These are phyloP conservation scores for Rhynchonema sp. DNA, from an alignment of 2,888 invertebrate species.

Conservation along the genomic window DNA sequence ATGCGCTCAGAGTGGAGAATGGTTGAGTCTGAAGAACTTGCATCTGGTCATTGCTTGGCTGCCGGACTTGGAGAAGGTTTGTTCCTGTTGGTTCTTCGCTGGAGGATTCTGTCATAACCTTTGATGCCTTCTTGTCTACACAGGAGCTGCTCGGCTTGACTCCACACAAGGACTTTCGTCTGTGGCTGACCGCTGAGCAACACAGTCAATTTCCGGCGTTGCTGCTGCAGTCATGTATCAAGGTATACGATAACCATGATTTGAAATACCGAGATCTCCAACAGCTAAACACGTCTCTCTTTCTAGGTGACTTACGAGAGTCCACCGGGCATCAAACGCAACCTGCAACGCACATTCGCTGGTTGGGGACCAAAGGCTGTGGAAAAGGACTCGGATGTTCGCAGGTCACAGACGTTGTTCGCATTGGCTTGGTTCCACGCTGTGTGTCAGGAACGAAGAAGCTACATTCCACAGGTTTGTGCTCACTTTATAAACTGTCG, in stretches of 20 bases:
- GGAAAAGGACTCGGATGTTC: slow-evolving; percentile 19
- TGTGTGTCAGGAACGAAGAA: slow-evolving; percentile 62
- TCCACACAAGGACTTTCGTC: slow-evolving; percentile 41
- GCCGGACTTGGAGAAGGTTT: slow-evolving; percentile 43
- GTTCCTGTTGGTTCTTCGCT: slow-evolving; percentile 5
- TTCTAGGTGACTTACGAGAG: slow-evolving; percentile 31
- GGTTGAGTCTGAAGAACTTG: slow-evolving; percentile 60
- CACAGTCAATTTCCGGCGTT: slow-evolving; percentile 53
- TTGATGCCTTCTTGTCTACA: slow-evolving; percentile 8
- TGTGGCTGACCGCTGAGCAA: slow-evolving; percentile 72
- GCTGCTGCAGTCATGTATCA: slow-evolving; percentile 54
- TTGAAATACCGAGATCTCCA: background rate
- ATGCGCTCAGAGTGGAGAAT: slow-evolving; percentile 45
- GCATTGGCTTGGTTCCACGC: slow-evolving; percentile 71
- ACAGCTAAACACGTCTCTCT: background rate
- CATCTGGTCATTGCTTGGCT: slow-evolving; percentile 55
- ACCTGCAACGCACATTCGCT: slow-evolving; percentile 36
- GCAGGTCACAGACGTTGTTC: slow-evolving; percentile 41
- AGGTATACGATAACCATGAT: slow-evolving; percentile 23
- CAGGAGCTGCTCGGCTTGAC: slow-evolving; percentile 39
- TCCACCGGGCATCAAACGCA: slow-evolving; percentile 64
- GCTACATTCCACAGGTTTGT: slow-evolving; percentile 54
- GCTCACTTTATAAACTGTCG: background rate
- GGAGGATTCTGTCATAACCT: background rate
- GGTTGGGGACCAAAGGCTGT: slow-evolving; percentile 3